A percentile compares a stretch with the other conserved stretches of the same genome.
These are phyloP conservation scores for Macroramphosus scolopax DNA, from an alignment of 2,797 vertebrate species.

Conservation along the genomic window DNA sequence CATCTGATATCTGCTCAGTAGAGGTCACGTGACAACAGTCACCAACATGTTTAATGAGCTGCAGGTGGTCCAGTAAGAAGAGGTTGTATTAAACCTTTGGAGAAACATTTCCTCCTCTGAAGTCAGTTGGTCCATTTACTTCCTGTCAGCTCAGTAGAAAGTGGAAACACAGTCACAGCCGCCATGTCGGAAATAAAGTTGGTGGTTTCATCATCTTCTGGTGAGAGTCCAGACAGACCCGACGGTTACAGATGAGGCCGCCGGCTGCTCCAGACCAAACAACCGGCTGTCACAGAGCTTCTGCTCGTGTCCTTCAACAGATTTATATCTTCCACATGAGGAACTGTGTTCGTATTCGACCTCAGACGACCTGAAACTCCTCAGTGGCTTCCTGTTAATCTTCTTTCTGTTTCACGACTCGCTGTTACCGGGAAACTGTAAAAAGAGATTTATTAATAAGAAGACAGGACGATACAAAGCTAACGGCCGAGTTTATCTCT, in stretches of 20 bases:
- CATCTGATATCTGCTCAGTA: too few relatives aligned
- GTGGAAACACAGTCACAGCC: too few relatives aligned
- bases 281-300: constrained; percentile 15
- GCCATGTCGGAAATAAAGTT: too few relatives aligned
- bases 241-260: constrained; percentile 6
- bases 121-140: background rate
- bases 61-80: background rate
- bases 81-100: background rate
- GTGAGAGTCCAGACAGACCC: background rate
- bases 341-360: constrained; percentile 38
- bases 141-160: background rate
- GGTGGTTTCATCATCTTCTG: too few relatives aligned
- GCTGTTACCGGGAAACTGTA: constrained; percentile 14
- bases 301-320: constrained; percentile 9
- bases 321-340: constrained; percentile 48
- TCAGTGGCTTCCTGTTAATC: constrained; percentile 5
- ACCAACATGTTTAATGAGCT: background rate
- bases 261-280: constrained; percentile 11
- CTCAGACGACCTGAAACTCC: constrained; percentile 19
- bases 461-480: constrained; percentile 8
- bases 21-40: too few relatives aligned
- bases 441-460: constrained; percentile 48
- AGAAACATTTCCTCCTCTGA: background rate
- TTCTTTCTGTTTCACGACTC: constrained; percentile 23
- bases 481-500: constrained; percentile 45